A percentile compares a stretch with the other conserved stretches of the same genome.
These are phyloP conservation scores for Sylvilagus bachmani DNA, from an alignment of 2,113 vertebrate species.

Conservation along the genomic window DNA sequence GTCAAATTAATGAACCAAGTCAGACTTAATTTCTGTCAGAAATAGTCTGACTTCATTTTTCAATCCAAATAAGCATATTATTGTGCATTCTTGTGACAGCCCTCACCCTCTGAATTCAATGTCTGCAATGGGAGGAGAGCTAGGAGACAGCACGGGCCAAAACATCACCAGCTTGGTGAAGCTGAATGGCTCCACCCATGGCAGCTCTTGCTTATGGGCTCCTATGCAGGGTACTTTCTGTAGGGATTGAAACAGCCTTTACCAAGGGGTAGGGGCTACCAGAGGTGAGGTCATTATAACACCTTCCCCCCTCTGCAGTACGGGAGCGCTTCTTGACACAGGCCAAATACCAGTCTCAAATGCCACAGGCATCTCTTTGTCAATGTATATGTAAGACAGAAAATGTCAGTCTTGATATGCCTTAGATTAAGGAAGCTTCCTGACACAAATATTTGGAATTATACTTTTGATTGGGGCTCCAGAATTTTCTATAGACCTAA, in stretches of 20 bases:
- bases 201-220: neutral
- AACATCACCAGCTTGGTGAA: neutral
- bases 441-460: neutral
- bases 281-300: neutral
- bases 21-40: constrained; percentile 56
- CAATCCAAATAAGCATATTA: constrained; percentile 40
- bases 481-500: constrained; percentile 9
- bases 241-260: neutral
- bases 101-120: constrained; percentile 13
- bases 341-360: neutral
- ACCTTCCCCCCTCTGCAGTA: neutral
- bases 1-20: constrained; percentile 51
- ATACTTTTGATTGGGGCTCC: neutral
- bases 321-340: neutral
- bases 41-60: constrained; percentile 53
- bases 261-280: neutral
- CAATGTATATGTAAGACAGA: neutral
- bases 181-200: neutral
- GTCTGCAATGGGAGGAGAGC: neutral
- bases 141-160: neutral
- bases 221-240: neutral
- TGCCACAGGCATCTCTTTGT: neutral
- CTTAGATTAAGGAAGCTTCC: constrained; percentile 23
- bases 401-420: neutral
- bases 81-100: neutral